phyloP scores from a whole-genome alignment of 2,113 vertebrate genomes.

The Cyprinodon tularosa region DNA sequence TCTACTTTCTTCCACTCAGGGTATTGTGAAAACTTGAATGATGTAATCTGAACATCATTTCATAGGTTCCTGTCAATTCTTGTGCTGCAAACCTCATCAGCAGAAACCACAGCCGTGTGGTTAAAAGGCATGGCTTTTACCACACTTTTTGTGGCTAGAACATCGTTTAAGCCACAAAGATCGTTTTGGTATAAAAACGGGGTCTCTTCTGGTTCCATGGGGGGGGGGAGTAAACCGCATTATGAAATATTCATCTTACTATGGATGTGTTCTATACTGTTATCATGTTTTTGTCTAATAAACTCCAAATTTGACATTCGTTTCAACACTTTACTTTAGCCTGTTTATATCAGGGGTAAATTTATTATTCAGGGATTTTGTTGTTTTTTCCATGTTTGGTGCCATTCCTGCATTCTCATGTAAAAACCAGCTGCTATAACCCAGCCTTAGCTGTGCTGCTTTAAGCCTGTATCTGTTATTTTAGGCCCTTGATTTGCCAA shows the following conservation, averaged over 20 bases:
- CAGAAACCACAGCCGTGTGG: background rate
- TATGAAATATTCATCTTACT: no score
- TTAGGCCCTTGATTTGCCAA: no score
- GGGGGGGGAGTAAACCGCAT: background rate
- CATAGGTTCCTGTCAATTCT: conserved; percentile 50
- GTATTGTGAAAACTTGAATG: conserved; percentile 49
- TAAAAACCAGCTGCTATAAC: background rate
- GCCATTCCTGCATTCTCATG: no score
- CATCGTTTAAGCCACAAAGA: no score
- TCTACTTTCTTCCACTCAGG: conserved; percentile 17
- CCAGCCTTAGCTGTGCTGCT: no score
- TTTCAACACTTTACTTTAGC: background rate
- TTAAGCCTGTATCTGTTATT: no score
- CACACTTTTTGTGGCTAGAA: background rate
- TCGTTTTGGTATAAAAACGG: background rate
- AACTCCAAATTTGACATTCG: background rate
- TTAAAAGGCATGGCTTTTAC: background rate
- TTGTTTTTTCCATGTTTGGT: no score
- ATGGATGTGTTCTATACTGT: no score
- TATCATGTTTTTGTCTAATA: no score
- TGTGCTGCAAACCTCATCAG: conserved; percentile 30
- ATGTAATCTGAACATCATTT: conserved; percentile 16
- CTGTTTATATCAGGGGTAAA: no score
- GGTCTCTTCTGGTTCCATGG: background rate
- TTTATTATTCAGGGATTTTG: no score